Conservation (phyloP, 2,113 vertebrate genomes). For the Holacanthus passer region DNA sequence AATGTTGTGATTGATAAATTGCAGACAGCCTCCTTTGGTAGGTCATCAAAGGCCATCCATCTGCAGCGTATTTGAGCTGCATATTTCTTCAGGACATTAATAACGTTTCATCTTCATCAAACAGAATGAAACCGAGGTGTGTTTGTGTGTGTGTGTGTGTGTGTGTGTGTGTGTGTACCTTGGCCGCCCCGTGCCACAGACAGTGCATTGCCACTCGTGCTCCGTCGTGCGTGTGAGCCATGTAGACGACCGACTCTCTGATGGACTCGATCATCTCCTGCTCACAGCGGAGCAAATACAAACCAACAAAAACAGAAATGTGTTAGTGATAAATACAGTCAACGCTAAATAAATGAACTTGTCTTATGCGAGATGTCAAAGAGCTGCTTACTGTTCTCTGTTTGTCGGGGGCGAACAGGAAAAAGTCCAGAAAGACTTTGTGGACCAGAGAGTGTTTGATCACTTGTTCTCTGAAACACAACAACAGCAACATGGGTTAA, state of each 20-base stretch:
- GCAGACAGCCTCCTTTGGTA: too few species aligned
- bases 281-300: not conserved
- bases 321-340: not conserved
- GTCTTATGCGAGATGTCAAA: not conserved
- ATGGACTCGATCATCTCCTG: constrained; percentile 98
- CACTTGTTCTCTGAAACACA: constrained; percentile 90
- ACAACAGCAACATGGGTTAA: not conserved
- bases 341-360: not conserved
- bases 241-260: constrained; percentile 93
- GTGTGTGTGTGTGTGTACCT: constrained; percentile 80
- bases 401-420: constrained; percentile 87
- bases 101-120: too few species aligned
- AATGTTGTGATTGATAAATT: too few species aligned
- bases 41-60: too few species aligned
- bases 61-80: too few species aligned
- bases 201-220: constrained; percentile 96
- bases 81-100: not conserved
- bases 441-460: constrained; percentile 97
- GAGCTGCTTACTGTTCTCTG: constrained; percentile 89
- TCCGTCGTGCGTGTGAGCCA: constrained; percentile 95
- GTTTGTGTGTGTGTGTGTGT: not conserved
- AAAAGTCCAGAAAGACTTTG: constrained; percentile 97
- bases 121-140: too few species aligned
- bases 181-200: constrained; percentile 95
- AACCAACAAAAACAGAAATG: not conserved